phyloP scores from a whole-genome alignment of 2,113 vertebrate species.

The Syrmaticus mikado region DNA sequence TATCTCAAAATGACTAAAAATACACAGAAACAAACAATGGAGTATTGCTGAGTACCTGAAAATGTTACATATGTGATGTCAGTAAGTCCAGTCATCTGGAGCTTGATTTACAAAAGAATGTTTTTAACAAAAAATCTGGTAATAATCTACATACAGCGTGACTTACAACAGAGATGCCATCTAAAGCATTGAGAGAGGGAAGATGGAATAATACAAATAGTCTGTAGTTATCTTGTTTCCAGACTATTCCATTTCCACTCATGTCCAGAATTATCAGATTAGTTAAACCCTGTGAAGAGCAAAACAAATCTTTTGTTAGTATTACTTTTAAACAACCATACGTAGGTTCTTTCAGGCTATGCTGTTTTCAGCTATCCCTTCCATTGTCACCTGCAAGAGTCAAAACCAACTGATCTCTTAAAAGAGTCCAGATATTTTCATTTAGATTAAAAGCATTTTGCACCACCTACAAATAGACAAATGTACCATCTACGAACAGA shows the following conservation, averaged over 20 bases:
- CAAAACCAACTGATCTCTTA: neutral
- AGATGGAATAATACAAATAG: conserved; percentile 88
- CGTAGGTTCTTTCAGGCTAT: neutral
- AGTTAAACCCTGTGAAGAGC: conserved; percentile 76
- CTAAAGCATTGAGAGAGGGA: conserved; percentile 86
- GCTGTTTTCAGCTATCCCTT: neutral
- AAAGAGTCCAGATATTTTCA: neutral
- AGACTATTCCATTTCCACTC: conserved; percentile 82
- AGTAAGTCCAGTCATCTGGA: neutral
- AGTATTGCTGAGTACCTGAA: neutral
- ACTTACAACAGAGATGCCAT: conserved; percentile 84
- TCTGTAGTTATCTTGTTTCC: conserved; percentile 86
- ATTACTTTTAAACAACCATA: neutral
- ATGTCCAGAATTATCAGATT: conserved; percentile 88
- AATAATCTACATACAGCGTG: neutral
- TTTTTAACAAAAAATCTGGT: neutral
- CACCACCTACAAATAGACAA: neutral
- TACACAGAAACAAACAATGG: neutral
- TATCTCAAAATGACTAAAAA: neutral
- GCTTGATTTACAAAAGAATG: neutral
- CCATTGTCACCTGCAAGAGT: neutral
- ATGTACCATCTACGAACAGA: neutral
- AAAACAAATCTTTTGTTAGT: neutral
- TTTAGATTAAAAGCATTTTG: neutral
- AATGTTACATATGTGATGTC: neutral